phyloP scores from a whole-genome alignment of 2,113 vertebrate species.

The Oenanthe melanoleuca region DNA sequence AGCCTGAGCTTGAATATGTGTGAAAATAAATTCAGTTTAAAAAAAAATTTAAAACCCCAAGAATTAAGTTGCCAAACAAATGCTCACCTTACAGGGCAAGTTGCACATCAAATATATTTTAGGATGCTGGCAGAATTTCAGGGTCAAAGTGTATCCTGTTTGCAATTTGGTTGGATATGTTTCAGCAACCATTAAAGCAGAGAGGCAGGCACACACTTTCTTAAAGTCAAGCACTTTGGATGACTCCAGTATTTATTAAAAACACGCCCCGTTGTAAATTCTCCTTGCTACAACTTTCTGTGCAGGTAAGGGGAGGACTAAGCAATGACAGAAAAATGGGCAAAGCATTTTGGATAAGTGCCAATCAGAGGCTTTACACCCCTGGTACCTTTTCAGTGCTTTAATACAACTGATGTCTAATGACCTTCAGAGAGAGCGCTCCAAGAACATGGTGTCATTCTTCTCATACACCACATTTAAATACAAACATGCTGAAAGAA shows the following conservation, averaged over 20 bases:
- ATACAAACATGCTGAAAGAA: background rate
- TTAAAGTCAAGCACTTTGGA: background rate
- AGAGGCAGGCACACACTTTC: background rate
- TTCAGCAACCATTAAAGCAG: background rate
- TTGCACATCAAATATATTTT: background rate
- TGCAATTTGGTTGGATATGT: background rate
- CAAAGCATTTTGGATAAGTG: background rate
- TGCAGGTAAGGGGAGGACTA: background rate
- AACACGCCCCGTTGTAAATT: background rate
- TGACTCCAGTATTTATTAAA: background rate
- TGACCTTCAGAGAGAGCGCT: background rate
- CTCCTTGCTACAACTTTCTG: background rate
- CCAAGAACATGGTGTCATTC: background rate
- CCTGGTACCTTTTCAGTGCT: background rate
- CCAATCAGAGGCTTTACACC: background rate
- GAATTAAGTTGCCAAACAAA: background rate
- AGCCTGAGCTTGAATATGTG: accelerated
- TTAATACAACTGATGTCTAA: background rate
- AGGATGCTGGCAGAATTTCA: background rate
- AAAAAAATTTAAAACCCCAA: background rate
- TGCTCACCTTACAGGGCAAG: background rate
- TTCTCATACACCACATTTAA: background rate
- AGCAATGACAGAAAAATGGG: background rate
- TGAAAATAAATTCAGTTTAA: background rate
- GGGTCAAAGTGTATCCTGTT: background rate